These are phyloP conservation scores for Siphonodentalium dalli DNA, from an alignment of 2,888 invertebrate species.

Conservation along the genomic window DNA sequence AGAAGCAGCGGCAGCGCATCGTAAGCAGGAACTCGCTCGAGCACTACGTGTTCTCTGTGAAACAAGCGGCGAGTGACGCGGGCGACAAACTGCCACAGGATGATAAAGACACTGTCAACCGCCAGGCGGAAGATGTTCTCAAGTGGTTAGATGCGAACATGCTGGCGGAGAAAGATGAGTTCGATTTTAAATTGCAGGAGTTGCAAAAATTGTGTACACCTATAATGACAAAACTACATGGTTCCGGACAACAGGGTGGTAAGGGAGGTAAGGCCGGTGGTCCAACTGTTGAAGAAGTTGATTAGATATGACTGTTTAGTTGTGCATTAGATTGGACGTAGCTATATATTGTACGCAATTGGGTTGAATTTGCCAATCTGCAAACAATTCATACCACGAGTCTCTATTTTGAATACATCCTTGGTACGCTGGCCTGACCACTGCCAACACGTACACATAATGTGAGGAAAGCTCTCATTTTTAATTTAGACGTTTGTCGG, in stretches of 20 bases:
- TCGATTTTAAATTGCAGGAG: constrained; percentile 79
- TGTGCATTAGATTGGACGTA: background rate
- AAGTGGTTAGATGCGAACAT: constrained; percentile 83
- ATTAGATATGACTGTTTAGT: constrained; percentile 58
- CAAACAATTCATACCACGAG: too few species aligned
- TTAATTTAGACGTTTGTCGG: too few species aligned
- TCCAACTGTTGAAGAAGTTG: constrained; percentile 72
- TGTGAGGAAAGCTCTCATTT: too few species aligned
- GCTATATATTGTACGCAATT: too few species aligned
- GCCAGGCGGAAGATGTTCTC: constrained; percentile 71
- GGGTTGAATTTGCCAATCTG: background rate
- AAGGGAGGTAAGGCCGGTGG: constrained; percentile 48
- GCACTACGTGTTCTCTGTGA: constrained; percentile 60
- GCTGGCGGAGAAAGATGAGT: constrained; percentile 78
- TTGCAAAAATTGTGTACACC: constrained; percentile 79
- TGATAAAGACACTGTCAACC: constrained; percentile 75
- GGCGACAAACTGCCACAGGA: constrained; percentile 69
- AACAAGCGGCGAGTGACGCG: constrained; percentile 73
- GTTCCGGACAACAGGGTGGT: constrained; percentile 17
- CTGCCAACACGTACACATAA: too few species aligned
- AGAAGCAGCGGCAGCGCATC: constrained; percentile 51
- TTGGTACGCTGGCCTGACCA: too few species aligned
- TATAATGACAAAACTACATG: constrained; percentile 72
- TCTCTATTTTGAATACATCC: too few species aligned
- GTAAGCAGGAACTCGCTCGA: constrained; percentile 53